These are phyloP conservation scores for Paratrypauchen microcephalus DNA, from an alignment of 2,797 vertebrate genomes.

Conservation along the genomic window DNA sequence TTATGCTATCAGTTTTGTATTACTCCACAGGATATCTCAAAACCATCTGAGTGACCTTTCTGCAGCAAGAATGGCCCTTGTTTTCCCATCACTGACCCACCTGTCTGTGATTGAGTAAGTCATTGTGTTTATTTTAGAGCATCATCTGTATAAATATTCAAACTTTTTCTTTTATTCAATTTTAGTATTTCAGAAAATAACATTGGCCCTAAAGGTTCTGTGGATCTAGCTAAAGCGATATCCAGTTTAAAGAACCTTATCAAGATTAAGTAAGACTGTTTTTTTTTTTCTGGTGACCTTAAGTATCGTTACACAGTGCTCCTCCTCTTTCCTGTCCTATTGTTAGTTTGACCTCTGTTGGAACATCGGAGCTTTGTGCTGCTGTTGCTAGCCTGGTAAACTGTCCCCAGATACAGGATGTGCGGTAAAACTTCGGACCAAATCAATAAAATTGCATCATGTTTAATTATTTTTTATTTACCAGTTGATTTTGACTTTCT, in stretches of 20 bases:
- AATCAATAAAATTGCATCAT: not conserved
- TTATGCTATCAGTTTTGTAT: not conserved
- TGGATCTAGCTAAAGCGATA: constrained; percentile 64
- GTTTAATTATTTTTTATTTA: not conserved
- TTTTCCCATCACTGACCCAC: constrained; percentile 64
- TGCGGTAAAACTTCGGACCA: constrained; percentile 68
- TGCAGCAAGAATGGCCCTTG: constrained; percentile 69
- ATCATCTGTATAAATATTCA: not conserved
- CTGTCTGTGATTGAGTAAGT: constrained; percentile 84
- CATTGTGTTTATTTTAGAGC: not conserved
- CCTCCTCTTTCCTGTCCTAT: constrained; percentile 3
- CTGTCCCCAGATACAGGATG: constrained; percentile 83
- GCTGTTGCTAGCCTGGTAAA: constrained; percentile 68
- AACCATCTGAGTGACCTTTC: constrained; percentile 77
- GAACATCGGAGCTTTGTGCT: constrained; percentile 74
- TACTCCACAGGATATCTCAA: constrained; percentile 73
- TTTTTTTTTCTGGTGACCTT: not conserved
- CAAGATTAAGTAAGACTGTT: constrained; percentile 80
- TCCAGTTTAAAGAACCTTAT: constrained; percentile 68
- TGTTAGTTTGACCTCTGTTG: constrained; percentile 72
- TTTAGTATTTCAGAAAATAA: constrained; percentile 83
- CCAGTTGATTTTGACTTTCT: not conserved
- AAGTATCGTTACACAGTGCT: not conserved
- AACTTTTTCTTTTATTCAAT: not conserved
- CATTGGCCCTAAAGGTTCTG: constrained; percentile 66